Conservation (phyloP, 2,113 vertebrate genomes). For the Opisthocomus hoazin region DNA sequence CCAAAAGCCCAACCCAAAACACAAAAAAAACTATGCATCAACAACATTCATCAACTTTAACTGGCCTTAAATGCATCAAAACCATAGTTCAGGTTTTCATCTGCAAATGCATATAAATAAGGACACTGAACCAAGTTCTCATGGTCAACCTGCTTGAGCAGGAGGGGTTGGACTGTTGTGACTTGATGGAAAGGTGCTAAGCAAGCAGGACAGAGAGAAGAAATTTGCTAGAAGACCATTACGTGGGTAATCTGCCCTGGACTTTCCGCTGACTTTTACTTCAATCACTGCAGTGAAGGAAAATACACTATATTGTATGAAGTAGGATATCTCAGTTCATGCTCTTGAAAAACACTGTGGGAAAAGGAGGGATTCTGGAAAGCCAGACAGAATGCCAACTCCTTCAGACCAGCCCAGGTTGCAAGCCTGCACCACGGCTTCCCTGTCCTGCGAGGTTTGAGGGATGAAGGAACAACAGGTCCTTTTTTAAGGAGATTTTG, state of each 20-base stretch:
- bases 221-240: neutral
- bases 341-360: neutral
- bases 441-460: neutral
- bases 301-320: neutral
- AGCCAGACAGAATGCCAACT: neutral
- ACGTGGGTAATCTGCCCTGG: neutral
- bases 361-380: neutral
- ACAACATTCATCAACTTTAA: neutral
- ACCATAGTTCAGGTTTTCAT: neutral
- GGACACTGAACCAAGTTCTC: neutral
- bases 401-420: neutral
- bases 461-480: neutral
- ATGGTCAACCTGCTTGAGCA: neutral
- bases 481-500: too few species aligned
- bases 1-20: too few species aligned
- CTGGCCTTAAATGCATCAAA: neutral
- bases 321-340: neutral
- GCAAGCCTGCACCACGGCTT: neutral
- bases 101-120: neutral
- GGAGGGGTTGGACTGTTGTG: neutral
- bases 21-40: neutral
- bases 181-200: neutral
- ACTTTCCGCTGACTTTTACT: neutral
- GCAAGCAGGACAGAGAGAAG: neutral
- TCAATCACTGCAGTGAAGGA: neutral